Percentiles rank a stretch among this genome's conserved stretches.
These are phyloP conservation scores for Pseudomugil gertrudae DNA, from an alignment of 2,797 vertebrate species.

Conservation along the genomic window DNA sequence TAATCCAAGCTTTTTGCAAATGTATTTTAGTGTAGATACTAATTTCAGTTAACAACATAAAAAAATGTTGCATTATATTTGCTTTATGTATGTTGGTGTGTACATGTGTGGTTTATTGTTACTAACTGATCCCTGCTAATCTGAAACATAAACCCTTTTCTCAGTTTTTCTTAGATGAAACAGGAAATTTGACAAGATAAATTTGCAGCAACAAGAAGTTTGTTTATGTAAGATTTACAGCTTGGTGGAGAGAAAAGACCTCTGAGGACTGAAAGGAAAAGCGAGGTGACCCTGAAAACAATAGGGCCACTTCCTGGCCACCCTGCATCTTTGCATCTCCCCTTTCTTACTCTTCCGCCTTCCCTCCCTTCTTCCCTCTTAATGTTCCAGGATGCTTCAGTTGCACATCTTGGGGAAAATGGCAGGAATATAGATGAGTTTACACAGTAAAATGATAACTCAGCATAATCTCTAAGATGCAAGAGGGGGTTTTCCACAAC, in stretches of 20 bases:
- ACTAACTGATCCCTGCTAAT: conserved; percentile 37
- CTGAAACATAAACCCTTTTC: conserved; percentile 16
- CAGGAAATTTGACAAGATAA: conserved; percentile 63
- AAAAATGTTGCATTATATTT: conserved; percentile 18
- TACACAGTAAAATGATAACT: conserved; percentile 55
- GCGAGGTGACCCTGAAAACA: conserved; percentile 79
- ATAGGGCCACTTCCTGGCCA: conserved; percentile 80
- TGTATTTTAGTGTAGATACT: neutral
- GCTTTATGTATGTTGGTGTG: neutral
- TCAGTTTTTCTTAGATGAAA: conserved; percentile 14
- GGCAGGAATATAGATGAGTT: conserved; percentile 32
- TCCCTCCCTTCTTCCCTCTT: conserved; percentile 25
- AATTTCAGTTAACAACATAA: neutral
- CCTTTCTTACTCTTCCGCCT: conserved; percentile 41
- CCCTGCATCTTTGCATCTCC: conserved; percentile 53
- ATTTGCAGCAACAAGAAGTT: conserved; percentile 23
- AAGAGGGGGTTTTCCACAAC: conserved; percentile 27
- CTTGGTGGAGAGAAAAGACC: conserved; percentile 54
- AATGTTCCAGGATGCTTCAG: conserved; percentile 61
- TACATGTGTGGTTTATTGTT: neutral
- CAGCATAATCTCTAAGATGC: conserved; percentile 49
- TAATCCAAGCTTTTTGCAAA: conserved; percentile 12
- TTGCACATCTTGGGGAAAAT: conserved; percentile 58
- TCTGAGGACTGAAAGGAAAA: conserved; percentile 73
- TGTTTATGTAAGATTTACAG: conserved; percentile 67